Evolutionary conservation across 1,140 invertebrate species (phyloP), one percentile per base, ranked within the genome.

Genomic region (Trachymyrmex cornetzi): DNA sequence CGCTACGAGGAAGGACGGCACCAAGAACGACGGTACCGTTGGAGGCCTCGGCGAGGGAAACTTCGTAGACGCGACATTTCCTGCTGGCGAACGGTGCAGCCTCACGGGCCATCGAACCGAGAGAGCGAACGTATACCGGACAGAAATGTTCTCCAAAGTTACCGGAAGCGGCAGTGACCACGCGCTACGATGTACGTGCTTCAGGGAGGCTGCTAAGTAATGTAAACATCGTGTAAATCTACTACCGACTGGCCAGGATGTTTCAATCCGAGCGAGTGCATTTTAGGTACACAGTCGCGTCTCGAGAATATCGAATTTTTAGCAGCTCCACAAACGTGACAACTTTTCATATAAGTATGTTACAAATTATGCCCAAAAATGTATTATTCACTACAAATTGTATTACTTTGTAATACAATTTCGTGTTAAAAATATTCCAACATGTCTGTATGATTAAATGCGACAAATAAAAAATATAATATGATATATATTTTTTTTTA

Each of bases 51-150:
- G 80, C 19, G 44, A 71, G 87, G 87, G 89, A 92, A 93, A 93
- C 92, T 93, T 93, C 85, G 91, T 91, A 93, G 91, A 93, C 91
- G 90, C 92, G 91, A 92, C 91, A 90, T 92, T 93, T 93, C 92
- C 92, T 93, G 92, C 85, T 88, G 87, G 64, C 87, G 77, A 92
- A 80, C 69, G 61, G 67, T 27, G 66, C 66, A 75, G 53, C 82
- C 38, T 77, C 61, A 38, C 48, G 69, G 57, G 66, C 84, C 57
- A 84, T 77, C 38, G 77, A 69, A 87, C 74, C 77, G 55, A 61
- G 72, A 80, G 27, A 44, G 27, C n/a, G 53, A 34, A 50, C 59
- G 71, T 34, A 27, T 57, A 44, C 27, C 14, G 74, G 74, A 86
- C 77, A 72, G 71, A 66, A 85, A 87, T 61, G 72, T 80, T 82